Percentiles rank a stretch among this genome's conserved stretches.
Evolutionary conservation across 2,797 vertebrate genomes (phyloP).

Genomic region (Heterohyrax brucei): DNA sequence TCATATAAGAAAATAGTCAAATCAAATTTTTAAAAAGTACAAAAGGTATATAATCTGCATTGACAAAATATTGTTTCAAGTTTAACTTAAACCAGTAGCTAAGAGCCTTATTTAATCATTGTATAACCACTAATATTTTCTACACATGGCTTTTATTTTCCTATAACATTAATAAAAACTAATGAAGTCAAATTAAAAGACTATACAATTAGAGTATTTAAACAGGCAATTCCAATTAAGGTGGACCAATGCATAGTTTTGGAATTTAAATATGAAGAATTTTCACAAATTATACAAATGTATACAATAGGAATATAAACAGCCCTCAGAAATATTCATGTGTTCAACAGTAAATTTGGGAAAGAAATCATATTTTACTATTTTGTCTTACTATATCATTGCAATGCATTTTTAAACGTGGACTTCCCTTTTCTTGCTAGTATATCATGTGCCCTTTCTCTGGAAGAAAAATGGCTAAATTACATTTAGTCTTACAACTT

Average conservation of each 20-base stretch:
- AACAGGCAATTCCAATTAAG: neutral
- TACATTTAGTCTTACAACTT: conserved; percentile 8
- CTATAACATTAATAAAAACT: neutral
- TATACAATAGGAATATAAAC: neutral
- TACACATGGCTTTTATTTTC: neutral
- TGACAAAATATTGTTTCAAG: neutral
- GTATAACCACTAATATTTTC: neutral
- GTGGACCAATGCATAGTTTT: neutral
- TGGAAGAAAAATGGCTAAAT: conserved; percentile 39
- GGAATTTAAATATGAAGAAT: neutral
- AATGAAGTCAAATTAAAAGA: neutral
- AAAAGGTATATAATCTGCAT: neutral
- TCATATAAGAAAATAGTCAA: neutral
- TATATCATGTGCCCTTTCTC: neutral
- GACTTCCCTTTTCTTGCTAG: neutral
- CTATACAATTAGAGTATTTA: neutral
- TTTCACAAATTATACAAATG: neutral
- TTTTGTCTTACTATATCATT: conserved; percentile 39
- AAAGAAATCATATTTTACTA: neutral
- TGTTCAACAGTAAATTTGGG: neutral
- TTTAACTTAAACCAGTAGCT: neutral
- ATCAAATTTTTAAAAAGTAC: neutral
- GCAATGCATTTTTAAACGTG: neutral
- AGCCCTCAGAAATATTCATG: neutral
- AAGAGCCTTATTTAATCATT: conserved; percentile 1